phyloP scores from a whole-genome alignment of 2,113 vertebrate species.

The Rhizomys pruinosus region DNA sequence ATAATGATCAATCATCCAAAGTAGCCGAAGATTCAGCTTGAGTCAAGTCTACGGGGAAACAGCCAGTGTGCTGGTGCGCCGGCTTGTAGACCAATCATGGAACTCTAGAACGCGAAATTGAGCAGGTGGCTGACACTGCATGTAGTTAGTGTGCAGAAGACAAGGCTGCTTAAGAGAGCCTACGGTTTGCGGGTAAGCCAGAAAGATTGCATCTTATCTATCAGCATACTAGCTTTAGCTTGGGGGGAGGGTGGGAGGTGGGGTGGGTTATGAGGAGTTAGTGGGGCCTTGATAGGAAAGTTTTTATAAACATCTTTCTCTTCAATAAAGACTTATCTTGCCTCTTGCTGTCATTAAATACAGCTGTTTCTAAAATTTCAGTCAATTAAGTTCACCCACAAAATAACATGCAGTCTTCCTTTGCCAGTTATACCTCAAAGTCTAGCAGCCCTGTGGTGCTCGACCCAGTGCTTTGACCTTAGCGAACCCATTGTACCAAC shows the following conservation, averaged over 20 bases:
- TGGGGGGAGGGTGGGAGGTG: constrained; percentile 1
- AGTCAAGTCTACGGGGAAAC: constrained; percentile 76
- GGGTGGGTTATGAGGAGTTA: constrained; percentile 30
- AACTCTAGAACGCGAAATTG: constrained; percentile 67
- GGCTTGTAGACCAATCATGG: constrained; percentile 53
- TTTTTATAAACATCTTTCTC: constrained; percentile 75
- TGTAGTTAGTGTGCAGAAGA: constrained; percentile 50
- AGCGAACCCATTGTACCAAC: constrained; percentile 13
- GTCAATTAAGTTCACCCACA: constrained; percentile 77
- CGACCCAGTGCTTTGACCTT: constrained; percentile 50
- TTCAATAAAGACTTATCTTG: constrained; percentile 68
- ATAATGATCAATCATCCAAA: constrained; percentile 29
- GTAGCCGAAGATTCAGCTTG: constrained; percentile 82
- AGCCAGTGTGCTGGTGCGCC: constrained; percentile 61
- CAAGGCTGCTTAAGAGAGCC: constrained; percentile 64
- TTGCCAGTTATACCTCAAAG: constrained; percentile 68
- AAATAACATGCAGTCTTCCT: constrained; percentile 66
- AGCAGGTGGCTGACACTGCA: constrained; percentile 66
- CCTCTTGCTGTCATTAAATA: constrained; percentile 62
- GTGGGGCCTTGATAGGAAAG: constrained; percentile 76
- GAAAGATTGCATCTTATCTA: constrained; percentile 58
- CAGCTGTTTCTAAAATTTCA: constrained; percentile 70
- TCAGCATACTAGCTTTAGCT: constrained; percentile 64
- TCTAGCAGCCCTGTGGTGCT: constrained; percentile 39
- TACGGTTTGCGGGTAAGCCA: constrained; percentile 63